Evolutionary conservation across 2,888 invertebrate species (phyloP), one percentile per base, ranked within the genome.

Genomic region (Phalera bucephala): DNA sequence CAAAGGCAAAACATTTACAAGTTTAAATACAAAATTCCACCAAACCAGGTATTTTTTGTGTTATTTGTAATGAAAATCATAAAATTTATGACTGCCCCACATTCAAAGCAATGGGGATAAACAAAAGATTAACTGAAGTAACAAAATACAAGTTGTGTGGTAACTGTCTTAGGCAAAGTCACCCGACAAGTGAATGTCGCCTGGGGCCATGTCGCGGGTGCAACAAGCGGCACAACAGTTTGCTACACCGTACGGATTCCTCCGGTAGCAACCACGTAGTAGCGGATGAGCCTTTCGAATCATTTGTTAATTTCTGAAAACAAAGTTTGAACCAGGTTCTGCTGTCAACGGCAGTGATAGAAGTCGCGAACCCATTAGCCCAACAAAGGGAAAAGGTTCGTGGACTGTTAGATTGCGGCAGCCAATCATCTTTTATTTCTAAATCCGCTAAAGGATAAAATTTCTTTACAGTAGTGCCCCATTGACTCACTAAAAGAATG

Each of bases 401-500:
- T n/a, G 43, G 39, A 0, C 27, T 27, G 4, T 14, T 27, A 1
- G 27, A 6, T 22, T n/a, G n/a, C n/a, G n/a, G n/a, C n/a, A n/a
- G n/a, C n/a, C n/a, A n/a, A n/a, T n/a, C n/a, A n/a, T n/a, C 34
- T 1, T 39, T 40, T 22, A 21, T 39, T 5, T 20, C 27, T 1
- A 21, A 34, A 15, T 23, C n/a, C 38, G 15, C 25, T 45, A 35
- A 26, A 36, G 9, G 9, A 31, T 2, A 34, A 1, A 1, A 3
- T 36, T 17, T 14, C 9, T 7, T 1, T 38, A 30, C 34, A 25
- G 5, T 3, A 31, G 1, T 5, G 11, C 1, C 31, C 17, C 2
- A 40, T 30, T 38, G 22, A 29, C 12, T 20, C 23, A 2, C 23
- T 43, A 29, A 46, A 42, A 17, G 39, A n/a, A n/a, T n/a, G n/a